These are phyloP conservation scores for Drosophila kokeensis DNA, from an alignment of 2,888 invertebrate genomes.

Conservation along the genomic window DNA sequence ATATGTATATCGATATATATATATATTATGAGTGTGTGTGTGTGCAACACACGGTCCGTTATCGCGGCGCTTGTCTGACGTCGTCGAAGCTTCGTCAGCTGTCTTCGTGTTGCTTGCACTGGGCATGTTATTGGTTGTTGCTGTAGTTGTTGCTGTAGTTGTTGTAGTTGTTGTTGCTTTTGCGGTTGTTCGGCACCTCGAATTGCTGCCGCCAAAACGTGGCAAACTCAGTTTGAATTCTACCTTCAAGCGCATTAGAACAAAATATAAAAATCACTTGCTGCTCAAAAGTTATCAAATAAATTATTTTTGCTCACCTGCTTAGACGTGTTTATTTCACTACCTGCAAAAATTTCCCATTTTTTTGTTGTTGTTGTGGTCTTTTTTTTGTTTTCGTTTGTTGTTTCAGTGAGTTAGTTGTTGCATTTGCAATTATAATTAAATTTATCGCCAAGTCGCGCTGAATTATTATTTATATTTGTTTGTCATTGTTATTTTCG, in stretches of 20 bases:
- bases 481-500: slow-evolving; percentile 4
- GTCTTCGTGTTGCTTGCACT: slow-evolving; percentile 40
- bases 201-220: slow-evolving; percentile 66
- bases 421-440: slow-evolving; percentile 55
- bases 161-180: slow-evolving; percentile 18
- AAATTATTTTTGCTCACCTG: slow-evolving; percentile 13
- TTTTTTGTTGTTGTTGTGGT: not conserved
- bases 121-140: slow-evolving; percentile 10
- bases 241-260: slow-evolving; percentile 82
- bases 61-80: slow-evolving; percentile 37
- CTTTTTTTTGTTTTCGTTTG: not conserved
- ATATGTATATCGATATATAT: not conserved
- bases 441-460: slow-evolving; percentile 20
- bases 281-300: slow-evolving; percentile 14
- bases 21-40: not conserved
- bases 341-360: not conserved
- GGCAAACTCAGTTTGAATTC: slow-evolving; percentile 83
- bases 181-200: slow-evolving; percentile 42
- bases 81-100: slow-evolving; percentile 33
- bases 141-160: slow-evolving; percentile 7
- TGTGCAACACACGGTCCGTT: slow-evolving; percentile 26
- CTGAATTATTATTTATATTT: slow-evolving; percentile 9
- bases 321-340: not conserved
- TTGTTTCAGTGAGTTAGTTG: slow-evolving; percentile 10
- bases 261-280: slow-evolving; percentile 36